Base-by-base conservation (phyloP, 2,113 vertebrate species). In the Trachemys scripta region DNA sequence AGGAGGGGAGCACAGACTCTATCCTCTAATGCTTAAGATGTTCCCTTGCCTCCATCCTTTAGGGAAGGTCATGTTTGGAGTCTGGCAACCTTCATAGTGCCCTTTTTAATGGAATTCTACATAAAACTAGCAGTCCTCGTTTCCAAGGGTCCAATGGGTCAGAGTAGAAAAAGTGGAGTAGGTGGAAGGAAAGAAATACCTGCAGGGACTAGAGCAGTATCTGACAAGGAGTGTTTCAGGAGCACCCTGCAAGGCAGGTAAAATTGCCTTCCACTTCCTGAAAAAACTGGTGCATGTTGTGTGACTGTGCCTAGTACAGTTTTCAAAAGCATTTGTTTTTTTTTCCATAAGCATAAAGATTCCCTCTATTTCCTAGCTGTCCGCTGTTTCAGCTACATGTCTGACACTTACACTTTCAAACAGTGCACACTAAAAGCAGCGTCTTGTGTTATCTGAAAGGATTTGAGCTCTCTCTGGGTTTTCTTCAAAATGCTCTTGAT, bases 401-500 rank as follows among this genome's bases (percentile, higher is more conserved):
- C 87, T 91, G 56, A 13, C 86, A 75, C 87, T 88, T 93, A 72
- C 92, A 51, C 51, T 89, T 82, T 86, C 54, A 50, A 10, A 4
- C 91, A 90, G 87, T 69, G 91, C 83, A 90, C 93, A 53, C 92
- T 94, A 94, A 79, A 94, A 96, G 85, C 92, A 94, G 89, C 78
- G 59, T 69, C 93, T 93, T 98, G 92, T 94, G 96, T 95, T 97
- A 89, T 95, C 85, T 96, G 2, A 0, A 91, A 97, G 91, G 50
- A 50, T 50, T 50, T 50, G 50, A 50, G 50, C 50, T 16, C 13
- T 50, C 50, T 50, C 14, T 50, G 50, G 50, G 14, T 25, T 84
- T 87, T 95, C 94, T 98, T 98, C 94, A 95, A 88, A 94, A 95
- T 96, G 91, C 83, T 79, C 95, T 97, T 89, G 94, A 96, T 96